Percentiles rank a stretch among this genome's conserved stretches.
Evolutionary conservation across 2,113 vertebrate species (phyloP).

Genomic region (Drymodes brunneopygia): DNA sequence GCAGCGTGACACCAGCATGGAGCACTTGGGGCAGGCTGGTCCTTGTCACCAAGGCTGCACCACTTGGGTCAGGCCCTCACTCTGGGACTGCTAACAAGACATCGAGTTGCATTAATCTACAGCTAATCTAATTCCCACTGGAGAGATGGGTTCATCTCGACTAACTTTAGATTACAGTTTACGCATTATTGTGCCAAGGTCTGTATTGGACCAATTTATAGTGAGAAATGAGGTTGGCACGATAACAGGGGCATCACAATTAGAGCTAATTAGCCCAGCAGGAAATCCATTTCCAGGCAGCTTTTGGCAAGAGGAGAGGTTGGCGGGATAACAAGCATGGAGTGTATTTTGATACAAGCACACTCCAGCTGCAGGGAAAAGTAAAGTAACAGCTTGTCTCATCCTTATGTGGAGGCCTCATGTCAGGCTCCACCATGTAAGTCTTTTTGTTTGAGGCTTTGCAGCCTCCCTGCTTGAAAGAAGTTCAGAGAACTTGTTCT

Average conservation of each 20-base stretch:
- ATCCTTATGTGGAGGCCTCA: not conserved
- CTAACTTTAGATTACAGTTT: slow-evolving; percentile 33
- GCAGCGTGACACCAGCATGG: not conserved
- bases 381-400: slow-evolving; percentile 56
- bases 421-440: not conserved
- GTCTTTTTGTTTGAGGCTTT: not conserved
- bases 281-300: slow-evolving; percentile 67
- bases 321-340: slow-evolving; percentile 53
- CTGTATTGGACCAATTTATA: slow-evolving; percentile 54
- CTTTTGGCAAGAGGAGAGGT: slow-evolving; percentile 50
- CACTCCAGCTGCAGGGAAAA: slow-evolving; percentile 55
- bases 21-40: accelerated
- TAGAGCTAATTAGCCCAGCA: slow-evolving; percentile 67
- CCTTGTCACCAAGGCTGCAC: accelerated
- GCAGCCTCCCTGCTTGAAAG: not conserved
- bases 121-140: not conserved
- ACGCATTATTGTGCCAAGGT: not conserved
- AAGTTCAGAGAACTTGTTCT: not conserved
- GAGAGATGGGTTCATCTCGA: not conserved
- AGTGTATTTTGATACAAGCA: slow-evolving; percentile 63
- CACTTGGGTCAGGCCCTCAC: not conserved
- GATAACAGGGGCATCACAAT: slow-evolving; percentile 65
- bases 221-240: slow-evolving; percentile 63
- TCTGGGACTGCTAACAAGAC: not conserved
- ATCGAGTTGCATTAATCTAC: not conserved